Base-by-base conservation (phyloP, 2,888 invertebrate species). In the Epistrophella euchroma region DNA sequence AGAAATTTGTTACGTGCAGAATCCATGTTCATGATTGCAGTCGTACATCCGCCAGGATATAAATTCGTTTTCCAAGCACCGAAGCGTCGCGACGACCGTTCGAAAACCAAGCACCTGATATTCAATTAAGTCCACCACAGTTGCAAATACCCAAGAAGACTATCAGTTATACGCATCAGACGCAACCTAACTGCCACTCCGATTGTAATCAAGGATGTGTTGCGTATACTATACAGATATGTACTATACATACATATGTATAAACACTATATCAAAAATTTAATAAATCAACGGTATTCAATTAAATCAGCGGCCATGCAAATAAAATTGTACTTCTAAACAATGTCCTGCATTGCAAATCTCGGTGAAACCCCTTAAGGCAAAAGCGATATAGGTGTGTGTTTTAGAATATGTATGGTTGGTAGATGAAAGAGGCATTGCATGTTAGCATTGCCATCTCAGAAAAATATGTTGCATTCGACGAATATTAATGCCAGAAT, bases 201-300 rank as follows among this genome's bases (percentile, higher is more conserved):
- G 4, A n/a, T 2, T 13, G 11, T 37, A 28, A n/a, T 28, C 9
- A 7, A 15, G 15, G 10, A 47, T 17, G 3, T n/a, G 11, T 37
- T n/a, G n/a, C n/a, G 2, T n/a, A 7, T 6, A 2, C 2, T 17
- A 10, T 35, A 10, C 2, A 35, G 10, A 2, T 45, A 19, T 17
- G 5, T 35, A 55, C 10, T 43, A 13, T 17, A 15, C 15, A 22
- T 28, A 5, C 1, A 28, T 66, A 66, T 17, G 60, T 60, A 68
- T 68, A 68, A 52, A 68, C 17, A 70, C 62, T 55, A 45, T 45
- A n/a, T 43, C 45, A 11, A 13, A 74, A 79, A 84, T 79, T 79
- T 64, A 79, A 84, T 84, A 84, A 84, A 84, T 84, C 84, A 84
- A 71, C 79, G 56, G 64, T 11, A 71, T 68, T 71, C 55, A 71